Evolutionary conservation across 2,113 vertebrate genomes (phyloP).

Genomic region (human (Homo sapiens)): GRCh38 chr17:49525501-49526000

Average conservation of each 20-base stretch:
- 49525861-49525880: neutral
- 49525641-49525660: too few species aligned
- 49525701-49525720: neutral
- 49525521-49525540: too few species aligned
- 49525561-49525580: too few species aligned
- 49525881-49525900: neutral
- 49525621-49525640: too few species aligned
- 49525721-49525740: neutral
- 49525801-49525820: neutral
- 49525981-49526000: neutral
- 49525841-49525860: neutral
- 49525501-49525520: too few species aligned
- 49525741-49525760: neutral
- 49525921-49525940: neutral
- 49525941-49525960: neutral
- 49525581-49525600: too few species aligned
- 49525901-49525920: neutral
- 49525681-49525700: too few species aligned
- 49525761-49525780: neutral
- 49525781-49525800: neutral
- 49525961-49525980: neutral
- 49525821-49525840: neutral
- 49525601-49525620: too few species aligned
- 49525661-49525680: too few species aligned
- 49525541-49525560: too few species aligned